phyloP scores from a whole-genome alignment of 2,888 invertebrate species.

The Hedychridium roseum region DNA sequence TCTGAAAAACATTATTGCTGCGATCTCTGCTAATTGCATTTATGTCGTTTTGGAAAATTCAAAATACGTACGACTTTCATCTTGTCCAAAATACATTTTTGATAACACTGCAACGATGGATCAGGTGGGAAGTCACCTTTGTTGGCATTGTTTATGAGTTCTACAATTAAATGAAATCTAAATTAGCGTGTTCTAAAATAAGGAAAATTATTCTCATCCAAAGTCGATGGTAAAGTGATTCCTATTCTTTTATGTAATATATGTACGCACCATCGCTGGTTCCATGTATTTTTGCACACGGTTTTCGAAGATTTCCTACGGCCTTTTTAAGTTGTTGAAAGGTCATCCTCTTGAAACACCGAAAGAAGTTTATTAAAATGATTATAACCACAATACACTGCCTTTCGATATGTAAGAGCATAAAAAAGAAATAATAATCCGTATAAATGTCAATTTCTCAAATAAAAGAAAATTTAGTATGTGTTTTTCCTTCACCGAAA shows the following conservation, averaged over 20 bases:
- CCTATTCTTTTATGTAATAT: too few relatives aligned
- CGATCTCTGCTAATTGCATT: background rate
- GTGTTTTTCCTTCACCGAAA: too few relatives aligned
- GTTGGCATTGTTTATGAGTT: constrained; percentile 23
- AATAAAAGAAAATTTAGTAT: too few relatives aligned
- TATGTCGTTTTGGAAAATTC: background rate
- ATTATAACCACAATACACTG: too few relatives aligned
- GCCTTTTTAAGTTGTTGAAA: constrained; percentile 72
- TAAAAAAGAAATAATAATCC: too few relatives aligned
- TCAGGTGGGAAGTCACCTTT: constrained; percentile 36
- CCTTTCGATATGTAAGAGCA: too few relatives aligned
- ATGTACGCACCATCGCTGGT: constrained; percentile 66
- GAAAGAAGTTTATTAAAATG: too few relatives aligned
- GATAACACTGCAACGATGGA: constrained; percentile 64
- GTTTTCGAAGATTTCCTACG: constrained; percentile 71
- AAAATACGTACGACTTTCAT: constrained; percentile 65
- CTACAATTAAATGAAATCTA: constrained; percentile 17
- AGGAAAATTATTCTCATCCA: too few relatives aligned
- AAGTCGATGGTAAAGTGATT: too few relatives aligned
- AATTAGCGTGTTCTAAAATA: too few relatives aligned
- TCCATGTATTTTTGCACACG: constrained; percentile 72
- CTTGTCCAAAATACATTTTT: constrained; percentile 66
- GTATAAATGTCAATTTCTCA: too few relatives aligned
- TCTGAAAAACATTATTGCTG: constrained; percentile 38
- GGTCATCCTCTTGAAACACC: constrained; percentile 31